Conservation (phyloP, 1,140 invertebrate genomes). For the Trichonephila clavipes region DNA sequence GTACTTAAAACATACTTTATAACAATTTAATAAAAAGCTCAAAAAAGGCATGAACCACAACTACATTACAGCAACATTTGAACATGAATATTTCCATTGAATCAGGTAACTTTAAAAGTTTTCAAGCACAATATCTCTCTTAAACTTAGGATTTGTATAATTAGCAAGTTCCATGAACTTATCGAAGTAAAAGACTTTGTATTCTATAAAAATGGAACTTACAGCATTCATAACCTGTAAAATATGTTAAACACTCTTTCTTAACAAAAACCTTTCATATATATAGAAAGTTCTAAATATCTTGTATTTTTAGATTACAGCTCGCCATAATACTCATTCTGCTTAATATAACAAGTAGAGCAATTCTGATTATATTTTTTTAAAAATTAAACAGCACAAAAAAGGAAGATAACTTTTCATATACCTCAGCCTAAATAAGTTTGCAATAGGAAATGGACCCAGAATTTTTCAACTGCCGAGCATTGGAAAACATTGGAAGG, state of each 20-base stretch:
- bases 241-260: not conserved
- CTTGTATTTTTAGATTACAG: slow-evolving; percentile 37
- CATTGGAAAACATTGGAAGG: slow-evolving; percentile 63
- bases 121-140: slow-evolving; percentile 12
- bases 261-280: slow-evolving; percentile 29
- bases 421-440: slow-evolving; percentile 53
- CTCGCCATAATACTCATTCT: slow-evolving; percentile 32
- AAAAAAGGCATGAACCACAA: slow-evolving; percentile 53
- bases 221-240: slow-evolving; percentile 1
- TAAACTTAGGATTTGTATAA: not conserved
- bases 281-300: slow-evolving; percentile 41
- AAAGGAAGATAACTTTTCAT: slow-evolving; percentile 24
- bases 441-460: slow-evolving; percentile 30
- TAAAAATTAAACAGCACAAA: slow-evolving; percentile 36
- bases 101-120: not conserved
- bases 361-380: slow-evolving; percentile 41
- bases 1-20: slow-evolving; percentile 42
- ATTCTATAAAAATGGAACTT: slow-evolving; percentile 47
- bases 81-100: not conserved
- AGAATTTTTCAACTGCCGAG: slow-evolving; percentile 46
- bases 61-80: slow-evolving; percentile 26
- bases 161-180: not conserved
- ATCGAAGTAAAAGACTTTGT: not conserved
- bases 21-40: slow-evolving; percentile 45
- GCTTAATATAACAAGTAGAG: slow-evolving; percentile 55